These are phyloP conservation scores for Elegia similella DNA, from an alignment of 2,888 invertebrate genomes.

Conservation along the genomic window DNA sequence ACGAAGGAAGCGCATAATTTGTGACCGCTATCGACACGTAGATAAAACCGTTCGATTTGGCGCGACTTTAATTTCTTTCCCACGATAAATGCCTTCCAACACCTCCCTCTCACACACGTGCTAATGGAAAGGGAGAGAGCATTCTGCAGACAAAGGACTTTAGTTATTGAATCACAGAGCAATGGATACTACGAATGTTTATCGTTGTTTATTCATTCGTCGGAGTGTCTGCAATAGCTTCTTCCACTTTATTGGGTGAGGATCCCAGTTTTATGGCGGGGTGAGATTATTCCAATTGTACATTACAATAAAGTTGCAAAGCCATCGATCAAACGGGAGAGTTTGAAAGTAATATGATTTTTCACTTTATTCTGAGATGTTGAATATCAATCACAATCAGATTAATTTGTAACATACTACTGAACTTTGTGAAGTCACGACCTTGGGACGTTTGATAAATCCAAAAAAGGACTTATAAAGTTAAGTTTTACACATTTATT, in stretches of 20 bases:
- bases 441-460: too few relatives aligned
- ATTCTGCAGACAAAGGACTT: slow-evolving; percentile 59
- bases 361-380: neutral
- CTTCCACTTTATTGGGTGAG: neutral
- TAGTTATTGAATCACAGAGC: slow-evolving; percentile 52
- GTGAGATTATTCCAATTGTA: too few relatives aligned
- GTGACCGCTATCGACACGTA: slow-evolving; percentile 78
- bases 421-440: too few relatives aligned
- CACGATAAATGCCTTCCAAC: slow-evolving; percentile 65
- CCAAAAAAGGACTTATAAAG: too few relatives aligned
- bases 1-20: slow-evolving; percentile 76
- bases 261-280: neutral
- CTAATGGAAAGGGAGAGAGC: slow-evolving; percentile 41
- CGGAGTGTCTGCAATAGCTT: slow-evolving; percentile 4
- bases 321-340: slow-evolving; percentile 1
- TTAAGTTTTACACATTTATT: too few relatives aligned
- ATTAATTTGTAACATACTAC: neutral
- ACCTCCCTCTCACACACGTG: slow-evolving; percentile 44
- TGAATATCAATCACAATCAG: neutral
- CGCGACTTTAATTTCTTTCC: slow-evolving; percentile 77
- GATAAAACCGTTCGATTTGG: slow-evolving; percentile 78
- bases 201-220: slow-evolving; percentile 13
- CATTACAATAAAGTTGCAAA: neutral
- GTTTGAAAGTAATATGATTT: neutral
- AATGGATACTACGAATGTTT: slow-evolving; percentile 6